Percentiles rank a stretch among this genome's conserved stretches.
Evolutionary conservation across 2,797 vertebrate genomes (phyloP).

Genomic region (Epinephelus malabaricus): DNA sequence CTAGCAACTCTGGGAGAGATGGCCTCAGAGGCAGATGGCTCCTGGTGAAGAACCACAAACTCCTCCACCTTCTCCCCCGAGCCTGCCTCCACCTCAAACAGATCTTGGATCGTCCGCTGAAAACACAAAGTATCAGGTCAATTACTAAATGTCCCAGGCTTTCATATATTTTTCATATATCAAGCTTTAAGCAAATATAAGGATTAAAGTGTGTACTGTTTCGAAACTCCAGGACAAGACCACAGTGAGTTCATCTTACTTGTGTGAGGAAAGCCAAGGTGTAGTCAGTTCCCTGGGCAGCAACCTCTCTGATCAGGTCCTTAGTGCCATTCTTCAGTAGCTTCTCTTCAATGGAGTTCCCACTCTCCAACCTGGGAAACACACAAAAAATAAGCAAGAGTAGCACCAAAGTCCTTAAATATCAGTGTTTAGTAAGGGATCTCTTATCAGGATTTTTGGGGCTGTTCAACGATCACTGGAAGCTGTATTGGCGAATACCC

Average conservation of each 20-base stretch:
- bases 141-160: background rate
- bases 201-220: background rate
- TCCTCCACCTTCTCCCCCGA: conserved; percentile 97
- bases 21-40: conserved; percentile 93
- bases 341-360: conserved; percentile 96
- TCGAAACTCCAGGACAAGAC: background rate
- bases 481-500: too few relatives aligned
- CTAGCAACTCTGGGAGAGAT: conserved; percentile 96
- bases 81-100: conserved; percentile 96
- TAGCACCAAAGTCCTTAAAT: background rate
- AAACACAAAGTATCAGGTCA: conserved; percentile 29
- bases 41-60: conserved; percentile 97
- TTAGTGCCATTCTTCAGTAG: conserved; percentile 95
- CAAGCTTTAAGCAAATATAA: background rate
- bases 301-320: conserved; percentile 96
- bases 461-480: too few relatives aligned
- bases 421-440: background rate
- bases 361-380: conserved; percentile 90
- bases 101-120: conserved; percentile 97
- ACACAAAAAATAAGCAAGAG: background rate
- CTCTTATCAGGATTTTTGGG: too few relatives aligned
- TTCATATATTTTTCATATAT: background rate
- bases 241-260: conserved; percentile 75
- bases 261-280: conserved; percentile 95
- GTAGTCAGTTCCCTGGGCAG: conserved; percentile 95